Evolutionary conservation across 2,888 invertebrate genomes (phyloP), one percentile per base, ranked within the genome.

Genomic region (Lissocephala sabroskyi): DNA sequence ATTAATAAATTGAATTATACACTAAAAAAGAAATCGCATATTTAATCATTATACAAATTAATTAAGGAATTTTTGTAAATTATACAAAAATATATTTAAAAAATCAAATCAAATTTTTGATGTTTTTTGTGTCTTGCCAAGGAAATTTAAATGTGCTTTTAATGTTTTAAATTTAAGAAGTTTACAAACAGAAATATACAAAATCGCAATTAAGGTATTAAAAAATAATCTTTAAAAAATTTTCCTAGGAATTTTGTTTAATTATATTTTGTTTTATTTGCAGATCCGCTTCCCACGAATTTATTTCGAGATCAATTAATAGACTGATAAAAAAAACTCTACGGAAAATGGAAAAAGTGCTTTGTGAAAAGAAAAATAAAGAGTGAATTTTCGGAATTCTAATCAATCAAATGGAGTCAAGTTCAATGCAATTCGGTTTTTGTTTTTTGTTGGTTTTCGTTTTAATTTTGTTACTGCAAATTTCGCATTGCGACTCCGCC

Each of bases 361-460:
- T 39, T 18, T 3, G 23, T 23, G 23, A 18, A 18, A 11, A 16
- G n/a, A 16, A 3, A 17, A 26, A 14, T 17, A 7, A 13, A 2
- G 10, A 13, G 16, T n/a, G 39, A 36, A 36, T 45, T 26, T 29
- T 41, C 26, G 39, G 11, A 39, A 45, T 29, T 48, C 3, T 10
- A 1, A 43, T 14, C 46, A 47, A 57, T 47, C 60, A 56, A 78
- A 77, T 66, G 77, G 77, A 79, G 77, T 71, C 63, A 59, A 55
- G 36, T 48, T 43, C 17, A 40, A 41, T 28, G 45, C 41, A 49
- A 59, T 61, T 62, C 37, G 49, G 50, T 67, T 61, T 52, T 59
- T 63, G 41, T 56, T 65, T 60, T 64, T 58, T 45, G 17, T 53
- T 36, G 49, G 41, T 43, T 56, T 65, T 43, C 17, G 40, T 52